Conservation (phyloP, 2,113 vertebrate genomes). For the Etia nguti region DNA sequence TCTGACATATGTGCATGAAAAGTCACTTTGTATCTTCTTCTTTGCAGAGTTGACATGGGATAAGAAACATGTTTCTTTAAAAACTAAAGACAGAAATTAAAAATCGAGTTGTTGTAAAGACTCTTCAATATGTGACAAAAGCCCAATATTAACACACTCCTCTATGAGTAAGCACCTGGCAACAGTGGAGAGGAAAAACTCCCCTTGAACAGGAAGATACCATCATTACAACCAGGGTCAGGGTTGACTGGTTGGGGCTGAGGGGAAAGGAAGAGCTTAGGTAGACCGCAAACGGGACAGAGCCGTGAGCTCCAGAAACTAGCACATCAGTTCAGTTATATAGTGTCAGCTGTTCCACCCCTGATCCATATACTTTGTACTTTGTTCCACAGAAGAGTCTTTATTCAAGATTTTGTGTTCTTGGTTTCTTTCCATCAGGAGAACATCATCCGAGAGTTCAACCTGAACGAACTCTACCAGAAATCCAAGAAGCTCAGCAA, state of each 20-base stretch:
- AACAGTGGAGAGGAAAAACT: neutral
- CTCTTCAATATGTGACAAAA: neutral
- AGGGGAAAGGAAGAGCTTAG: neutral
- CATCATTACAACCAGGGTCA: neutral
- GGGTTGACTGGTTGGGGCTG: neutral
- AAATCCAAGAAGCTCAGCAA: conserved; percentile 83
- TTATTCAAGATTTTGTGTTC: neutral
- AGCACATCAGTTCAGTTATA: neutral
- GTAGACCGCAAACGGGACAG: too few relatives aligned
- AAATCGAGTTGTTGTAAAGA: accelerated
- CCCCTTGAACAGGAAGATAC: neutral
- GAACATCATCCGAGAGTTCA: conserved; percentile 95
- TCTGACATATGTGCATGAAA: neutral
- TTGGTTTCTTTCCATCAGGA: conserved; percentile 71
- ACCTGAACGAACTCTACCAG: conserved; percentile 89
- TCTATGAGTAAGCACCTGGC: neutral
- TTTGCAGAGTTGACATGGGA: neutral
- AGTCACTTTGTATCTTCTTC: neutral
- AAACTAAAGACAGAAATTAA: neutral
- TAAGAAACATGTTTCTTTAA: neutral
- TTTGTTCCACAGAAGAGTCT: neutral
- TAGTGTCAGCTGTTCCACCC: neutral
- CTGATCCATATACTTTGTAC: neutral
- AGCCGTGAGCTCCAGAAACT: neutral
- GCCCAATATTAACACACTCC: neutral